Evolutionary conservation across 2,113 vertebrate species (phyloP), one percentile per base, ranked within the genome.

Genomic region (Amphilophus citrinellus): DNA sequence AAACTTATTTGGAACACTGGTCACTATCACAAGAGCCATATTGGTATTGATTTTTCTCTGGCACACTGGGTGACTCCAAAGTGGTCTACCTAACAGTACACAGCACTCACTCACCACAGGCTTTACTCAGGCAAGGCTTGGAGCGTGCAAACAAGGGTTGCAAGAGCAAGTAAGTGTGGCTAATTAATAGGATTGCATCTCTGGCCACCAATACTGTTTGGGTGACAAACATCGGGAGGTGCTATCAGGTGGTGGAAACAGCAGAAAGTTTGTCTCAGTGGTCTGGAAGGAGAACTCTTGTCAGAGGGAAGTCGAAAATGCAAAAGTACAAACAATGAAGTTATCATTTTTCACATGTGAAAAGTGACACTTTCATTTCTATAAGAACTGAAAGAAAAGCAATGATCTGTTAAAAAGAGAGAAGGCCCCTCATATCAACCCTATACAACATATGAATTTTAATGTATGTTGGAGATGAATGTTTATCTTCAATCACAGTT

Each of bases 31-130:
- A 17, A 61, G 60, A 85, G 73, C 66, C 76, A 84, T 89, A 90
- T 86, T 92, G 83, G 65, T 84, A 89, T 93, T 79, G 88, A 87
- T 92, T 84, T 82, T 75, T 13, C 47, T 84, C 59, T 35, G 75
- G 50, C 65, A 79, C 56, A 62, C 7, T 63, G 81, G 77, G 65
- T 73, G 76, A 83, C 82, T 85, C 73, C 65, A 79, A 86, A 84
- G 66, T 63, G 42, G 59, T 86, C 32, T 14, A 73, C 79, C 60
- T 18, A 47, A 50, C 47, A 63, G 42, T 44, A 58, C 71, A 82
- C 82, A 83, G 7, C 9, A 27, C 44, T 75, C 32, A 66, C 53
- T 50, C 82, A 50, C 61, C 63, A 57, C 10, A 71, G 20, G 76
- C 22, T 80, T 32, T 7, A 8, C 61, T 81, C 8, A 35, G 35